Evolutionary conservation across 2,113 vertebrate genomes (phyloP), one percentile per base, ranked within the genome.

Genomic region (Arenaria interpres): DNA sequence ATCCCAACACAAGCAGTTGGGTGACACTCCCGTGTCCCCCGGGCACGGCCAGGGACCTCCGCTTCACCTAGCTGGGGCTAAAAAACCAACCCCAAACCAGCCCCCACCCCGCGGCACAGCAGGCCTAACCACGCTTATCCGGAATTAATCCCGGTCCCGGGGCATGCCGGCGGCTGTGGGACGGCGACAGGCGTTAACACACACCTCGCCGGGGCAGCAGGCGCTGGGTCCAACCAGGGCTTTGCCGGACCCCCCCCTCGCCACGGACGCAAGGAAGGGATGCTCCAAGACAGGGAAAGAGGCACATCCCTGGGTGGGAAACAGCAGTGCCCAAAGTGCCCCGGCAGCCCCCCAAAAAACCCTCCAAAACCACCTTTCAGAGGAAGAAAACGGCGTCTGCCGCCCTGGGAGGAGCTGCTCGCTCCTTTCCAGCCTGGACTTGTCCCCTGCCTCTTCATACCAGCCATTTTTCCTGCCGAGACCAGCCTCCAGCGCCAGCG

Each of bases 391-490:
- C 2, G 2, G 81, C 0, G 24, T 41, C 64, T 60, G 75, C 75
- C 3, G 4, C 1, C 0, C 12, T 0, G 28, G 54, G 64, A 92
- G 43, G 64, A 92, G 82, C 69, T 3, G 8, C 46, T 89, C 43
- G 2, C 66, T 68, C 64, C 46, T 89, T 94, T 95, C 95, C 77
- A 95, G 96, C 81, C 95, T 41, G 74, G 87, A 78, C 95, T 96
- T 97, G 95, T 97, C 91, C 94, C 69, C 90, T 80, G 68, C 39
- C 51, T 89, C 77, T 59, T 96, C 94, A 97, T 96, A 92, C 95
- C 95, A 96, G 80, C 87, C 76, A 85, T 90, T 97, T 96, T 95
- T 97, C 59, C 69, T 91, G 73, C 68, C 0, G 50, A 90, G 72
- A 90, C 41, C 74, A 95, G 92, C 69, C 78, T 59, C 24, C 32